These are phyloP conservation scores for Aurelia sp. DNA, from an alignment of 30 jellyfish, hydroid and myxozoan species.

Conservation along the genomic window DNA sequence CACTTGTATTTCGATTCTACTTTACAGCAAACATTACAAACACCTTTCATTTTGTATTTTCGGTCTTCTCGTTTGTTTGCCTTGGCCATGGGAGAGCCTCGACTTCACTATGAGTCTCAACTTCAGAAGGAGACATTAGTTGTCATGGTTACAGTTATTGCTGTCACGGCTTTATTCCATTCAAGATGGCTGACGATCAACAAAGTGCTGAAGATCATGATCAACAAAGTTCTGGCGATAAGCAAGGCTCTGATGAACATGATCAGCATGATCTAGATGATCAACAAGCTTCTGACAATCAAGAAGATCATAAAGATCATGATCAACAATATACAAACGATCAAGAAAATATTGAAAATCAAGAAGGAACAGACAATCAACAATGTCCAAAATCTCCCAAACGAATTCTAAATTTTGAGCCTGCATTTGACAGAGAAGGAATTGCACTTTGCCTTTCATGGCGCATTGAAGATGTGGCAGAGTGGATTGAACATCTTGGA, in stretches of 20 bases:
- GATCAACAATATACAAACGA: background rate
- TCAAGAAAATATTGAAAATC: too few species aligned
- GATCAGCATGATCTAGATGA: background rate
- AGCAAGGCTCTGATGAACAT: background rate
- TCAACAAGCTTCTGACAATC: too few species aligned
- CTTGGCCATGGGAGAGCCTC: too few species aligned
- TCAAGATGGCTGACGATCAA: background rate
- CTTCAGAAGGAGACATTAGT: too few species aligned
- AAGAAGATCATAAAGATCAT: background rate
- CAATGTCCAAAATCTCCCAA: too few species aligned
- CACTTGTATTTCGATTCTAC: slow-evolving; percentile 46
- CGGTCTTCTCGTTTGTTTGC: too few species aligned
- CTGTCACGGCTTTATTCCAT: too few species aligned
- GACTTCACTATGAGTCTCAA: too few species aligned
- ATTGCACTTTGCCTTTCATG: slow-evolving; percentile 84
- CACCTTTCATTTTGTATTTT: slow-evolving; percentile 35
- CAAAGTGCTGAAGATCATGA: background rate
- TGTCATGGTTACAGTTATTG: too few species aligned
- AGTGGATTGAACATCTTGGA: slow-evolving; percentile 76
- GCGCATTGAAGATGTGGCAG: slow-evolving; percentile 76
- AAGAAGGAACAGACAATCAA: too few species aligned
- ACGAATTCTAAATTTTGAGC: slow-evolving; percentile 40
- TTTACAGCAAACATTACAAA: slow-evolving; percentile 30
- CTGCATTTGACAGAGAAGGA: slow-evolving; percentile 85
- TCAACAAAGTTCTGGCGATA: background rate